These are phyloP conservation scores for Augochlora pura DNA, from an alignment of 1,140 invertebrate genomes.

Conservation along the genomic window DNA sequence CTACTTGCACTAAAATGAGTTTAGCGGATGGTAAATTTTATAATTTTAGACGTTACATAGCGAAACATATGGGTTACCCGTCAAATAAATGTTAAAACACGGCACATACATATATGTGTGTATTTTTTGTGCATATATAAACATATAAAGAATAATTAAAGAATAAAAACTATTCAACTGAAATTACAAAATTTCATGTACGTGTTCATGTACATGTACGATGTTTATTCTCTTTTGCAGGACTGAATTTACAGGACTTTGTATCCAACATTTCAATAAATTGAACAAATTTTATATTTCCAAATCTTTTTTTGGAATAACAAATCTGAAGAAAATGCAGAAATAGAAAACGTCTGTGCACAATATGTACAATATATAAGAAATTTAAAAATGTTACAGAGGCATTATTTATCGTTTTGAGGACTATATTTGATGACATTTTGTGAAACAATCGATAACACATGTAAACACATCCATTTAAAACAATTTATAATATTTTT, in stretches of 20 bases:
- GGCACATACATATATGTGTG: background rate
- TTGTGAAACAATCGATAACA: too few relatives aligned
- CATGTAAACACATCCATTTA: background rate
- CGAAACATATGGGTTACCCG: background rate
- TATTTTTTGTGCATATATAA: background rate
- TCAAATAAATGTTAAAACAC: background rate
- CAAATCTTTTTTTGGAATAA: background rate
- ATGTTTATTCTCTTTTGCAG: background rate
- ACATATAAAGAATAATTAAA: too few relatives aligned
- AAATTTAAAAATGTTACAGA: constrained; percentile 6
- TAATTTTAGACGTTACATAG: background rate
- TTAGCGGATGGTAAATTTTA: too few relatives aligned
- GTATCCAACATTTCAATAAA: background rate
- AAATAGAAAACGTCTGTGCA: constrained; percentile 2
- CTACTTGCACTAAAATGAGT: background rate
- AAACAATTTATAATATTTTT: background rate
- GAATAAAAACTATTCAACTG: too few relatives aligned
- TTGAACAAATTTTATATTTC: background rate
- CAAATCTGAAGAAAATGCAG: constrained; percentile 30
- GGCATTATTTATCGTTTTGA: background rate
- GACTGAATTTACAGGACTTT: background rate
- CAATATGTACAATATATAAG: background rate
- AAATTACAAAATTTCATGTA: too few relatives aligned
- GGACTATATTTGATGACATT: background rate
- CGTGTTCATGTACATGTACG: too few relatives aligned